Evolutionary conservation across 1,140 invertebrate genomes (phyloP).

Genomic region (Pectinophora gossypiella): DNA sequence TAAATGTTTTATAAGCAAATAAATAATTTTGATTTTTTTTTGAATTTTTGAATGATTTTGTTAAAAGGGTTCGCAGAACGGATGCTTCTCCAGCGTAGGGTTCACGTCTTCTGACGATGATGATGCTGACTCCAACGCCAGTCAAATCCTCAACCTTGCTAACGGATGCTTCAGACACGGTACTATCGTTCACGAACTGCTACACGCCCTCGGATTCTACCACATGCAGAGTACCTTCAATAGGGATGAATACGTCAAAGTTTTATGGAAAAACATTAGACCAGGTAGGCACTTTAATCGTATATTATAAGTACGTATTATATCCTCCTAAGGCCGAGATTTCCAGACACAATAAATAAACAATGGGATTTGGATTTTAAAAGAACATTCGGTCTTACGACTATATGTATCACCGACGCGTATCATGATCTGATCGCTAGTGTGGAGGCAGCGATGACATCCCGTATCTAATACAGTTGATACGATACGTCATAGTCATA

Average conservation of each 20-base stretch:
- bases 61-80: slow-evolving; percentile 56
- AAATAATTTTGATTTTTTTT: background rate
- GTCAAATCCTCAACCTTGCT: slow-evolving; percentile 69
- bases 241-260: slow-evolving; percentile 81
- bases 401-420: too few species aligned
- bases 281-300: slow-evolving; percentile 49
- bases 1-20: too few species aligned
- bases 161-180: slow-evolving; percentile 73
- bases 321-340: too few species aligned
- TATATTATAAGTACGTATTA: too few species aligned
- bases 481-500: too few species aligned
- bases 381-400: too few species aligned
- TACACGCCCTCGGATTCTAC: slow-evolving; percentile 82
- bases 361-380: too few species aligned
- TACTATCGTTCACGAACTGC: slow-evolving; percentile 80
- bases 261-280: slow-evolving; percentile 82
- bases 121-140: slow-evolving; percentile 34
- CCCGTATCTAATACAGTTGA: too few species aligned
- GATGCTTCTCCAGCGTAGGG: slow-evolving; percentile 75
- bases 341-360: too few species aligned
- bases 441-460: too few species aligned
- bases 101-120: slow-evolving; percentile 37
- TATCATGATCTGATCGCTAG: too few species aligned
- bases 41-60: background rate
- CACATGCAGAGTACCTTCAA: slow-evolving; percentile 84